Conservation (phyloP, 2,888 invertebrate genomes). For the Tipula vernalis region DNA sequence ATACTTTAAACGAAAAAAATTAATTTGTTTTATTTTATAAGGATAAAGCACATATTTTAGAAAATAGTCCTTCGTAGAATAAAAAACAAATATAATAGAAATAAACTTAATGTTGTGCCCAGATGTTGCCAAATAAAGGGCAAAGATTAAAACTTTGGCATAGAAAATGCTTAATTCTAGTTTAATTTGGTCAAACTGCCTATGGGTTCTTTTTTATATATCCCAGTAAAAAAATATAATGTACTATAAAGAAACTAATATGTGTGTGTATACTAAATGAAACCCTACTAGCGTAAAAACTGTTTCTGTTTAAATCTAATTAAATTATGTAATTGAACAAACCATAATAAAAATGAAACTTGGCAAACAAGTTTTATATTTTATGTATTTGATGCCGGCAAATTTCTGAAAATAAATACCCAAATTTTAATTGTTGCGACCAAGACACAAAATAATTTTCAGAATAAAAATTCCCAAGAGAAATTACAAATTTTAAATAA, state of each 20-base stretch:
- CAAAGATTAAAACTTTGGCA: background rate
- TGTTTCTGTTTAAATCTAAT: background rate
- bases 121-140: background rate
- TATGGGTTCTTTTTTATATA: too few relatives aligned
- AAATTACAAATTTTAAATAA: background rate
- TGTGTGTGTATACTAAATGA: too few relatives aligned
- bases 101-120: too few relatives aligned
- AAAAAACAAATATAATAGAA: too few relatives aligned
- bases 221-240: too few relatives aligned
- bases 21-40: too few relatives aligned
- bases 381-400: background rate
- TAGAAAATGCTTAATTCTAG: background rate
- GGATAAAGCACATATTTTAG: too few relatives aligned
- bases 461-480: background rate
- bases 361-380: background rate
- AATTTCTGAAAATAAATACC: background rate
- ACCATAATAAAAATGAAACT: background rate
- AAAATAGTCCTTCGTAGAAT: too few relatives aligned
- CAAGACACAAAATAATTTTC: background rate
- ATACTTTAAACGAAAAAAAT: too few relatives aligned
- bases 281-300: background rate
- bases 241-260: too few relatives aligned
- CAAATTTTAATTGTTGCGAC: background rate
- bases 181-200: too few relatives aligned
- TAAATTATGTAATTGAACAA: background rate